Conservation (phyloP, 1,140 invertebrate species). For the Ruditapes philippinarum region DNA sequence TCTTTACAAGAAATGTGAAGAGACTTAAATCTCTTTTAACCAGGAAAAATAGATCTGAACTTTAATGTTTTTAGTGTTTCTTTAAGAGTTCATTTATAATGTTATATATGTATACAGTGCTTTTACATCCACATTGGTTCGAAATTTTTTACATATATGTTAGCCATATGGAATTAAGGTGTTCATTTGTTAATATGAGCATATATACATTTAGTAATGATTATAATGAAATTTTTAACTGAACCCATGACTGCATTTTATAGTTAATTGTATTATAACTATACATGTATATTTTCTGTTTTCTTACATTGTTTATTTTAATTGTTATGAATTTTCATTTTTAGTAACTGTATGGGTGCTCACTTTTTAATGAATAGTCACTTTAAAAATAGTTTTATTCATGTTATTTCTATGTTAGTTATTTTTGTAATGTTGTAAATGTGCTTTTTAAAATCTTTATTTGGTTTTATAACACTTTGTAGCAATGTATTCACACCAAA, state of each 20-base stretch:
- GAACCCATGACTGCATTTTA: conserved; percentile 1
- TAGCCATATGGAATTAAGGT: no score
- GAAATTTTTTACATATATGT: no score
- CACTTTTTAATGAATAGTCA: conserved; percentile 46
- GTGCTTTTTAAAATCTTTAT: conserved; percentile 15
- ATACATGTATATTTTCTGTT: conserved; percentile 15
- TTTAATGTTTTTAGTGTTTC: no score
- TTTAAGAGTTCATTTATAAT: no score
- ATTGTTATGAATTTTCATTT: conserved; percentile 25
- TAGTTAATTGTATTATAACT: not conserved
- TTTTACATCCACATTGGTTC: no score
- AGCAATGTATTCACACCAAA: not conserved
- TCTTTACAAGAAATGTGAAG: no score
- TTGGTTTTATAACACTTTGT: not conserved
- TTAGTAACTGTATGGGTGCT: conserved; percentile 14
- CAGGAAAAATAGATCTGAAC: no score
- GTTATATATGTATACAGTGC: no score
- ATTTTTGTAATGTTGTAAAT: conserved; percentile 15
- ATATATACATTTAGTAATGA: no score
- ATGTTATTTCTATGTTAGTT: conserved; percentile 30
- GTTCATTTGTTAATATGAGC: no score
- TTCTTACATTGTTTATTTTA: conserved; percentile 2
- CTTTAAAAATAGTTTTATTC: conserved; percentile 32
- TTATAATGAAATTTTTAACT: not conserved
- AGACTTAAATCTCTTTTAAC: no score